A percentile compares a stretch with the other conserved stretches of the same genome.
phyloP scores from a whole-genome alignment of 2,888 invertebrate genomes.

The Stegophylla sp. region DNA sequence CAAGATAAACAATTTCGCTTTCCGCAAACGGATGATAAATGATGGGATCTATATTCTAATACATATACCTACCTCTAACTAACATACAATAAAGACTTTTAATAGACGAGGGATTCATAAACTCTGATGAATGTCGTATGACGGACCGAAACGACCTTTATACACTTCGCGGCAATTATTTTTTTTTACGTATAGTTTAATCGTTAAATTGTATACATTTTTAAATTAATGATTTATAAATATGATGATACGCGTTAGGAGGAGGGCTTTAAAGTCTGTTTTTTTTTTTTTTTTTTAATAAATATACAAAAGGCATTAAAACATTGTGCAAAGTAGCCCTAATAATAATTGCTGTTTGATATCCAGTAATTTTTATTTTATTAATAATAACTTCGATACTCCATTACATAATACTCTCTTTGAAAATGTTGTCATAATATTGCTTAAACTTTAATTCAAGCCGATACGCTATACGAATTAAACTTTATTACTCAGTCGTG shows the following conservation, averaged over 20 bases:
- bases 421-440: too few relatives aligned
- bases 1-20: constrained; percentile 48
- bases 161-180: constrained; percentile 15
- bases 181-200: constrained; percentile 22
- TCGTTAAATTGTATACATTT: constrained; percentile 22
- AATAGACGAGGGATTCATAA: constrained; percentile 52
- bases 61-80: constrained; percentile 48
- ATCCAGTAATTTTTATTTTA: not conserved
- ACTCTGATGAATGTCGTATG: constrained; percentile 40
- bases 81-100: constrained; percentile 54
- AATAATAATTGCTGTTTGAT: too few relatives aligned
- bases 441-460: too few relatives aligned
- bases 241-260: not conserved
- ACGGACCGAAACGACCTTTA: constrained; percentile 49
- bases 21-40: constrained; percentile 57
- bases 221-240: constrained; percentile 17
- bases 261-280: not conserved
- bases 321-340: not conserved
- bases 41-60: constrained; percentile 49
- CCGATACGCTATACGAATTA: too few relatives aligned
- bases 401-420: too few relatives aligned
- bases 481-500: too few relatives aligned
- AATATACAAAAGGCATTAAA: not conserved
- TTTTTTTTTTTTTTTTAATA: not conserved
- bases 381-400: not conserved